phyloP scores from a whole-genome alignment of 2,113 vertebrate species.

The Dunckerocampus dactyliophorus region DNA sequence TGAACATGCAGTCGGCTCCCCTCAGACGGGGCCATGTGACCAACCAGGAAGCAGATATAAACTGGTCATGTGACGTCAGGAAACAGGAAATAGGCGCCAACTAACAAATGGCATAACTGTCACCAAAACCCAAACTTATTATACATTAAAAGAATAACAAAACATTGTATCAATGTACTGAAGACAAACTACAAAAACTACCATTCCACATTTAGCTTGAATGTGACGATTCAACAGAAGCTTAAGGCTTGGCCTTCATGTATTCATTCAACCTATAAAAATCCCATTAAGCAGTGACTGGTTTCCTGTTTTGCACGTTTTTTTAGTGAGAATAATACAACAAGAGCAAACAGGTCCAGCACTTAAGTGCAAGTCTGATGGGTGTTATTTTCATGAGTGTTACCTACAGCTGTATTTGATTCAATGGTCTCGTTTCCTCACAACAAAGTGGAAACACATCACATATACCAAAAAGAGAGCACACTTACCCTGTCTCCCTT shows the following conservation, averaged over 20 bases:
- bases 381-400: too few species aligned
- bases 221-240: neutral
- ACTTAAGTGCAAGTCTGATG: neutral
- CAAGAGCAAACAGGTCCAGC: neutral
- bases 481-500: constrained; percentile 85
- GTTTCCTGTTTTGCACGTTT: too few species aligned
- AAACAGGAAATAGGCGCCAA: constrained; percentile 14
- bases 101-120: neutral
- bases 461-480: neutral
- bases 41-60: neutral
- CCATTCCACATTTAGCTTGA: neutral
- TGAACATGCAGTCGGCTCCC: too few species aligned
- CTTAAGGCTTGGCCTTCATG: neutral
- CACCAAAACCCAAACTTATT: neutral
- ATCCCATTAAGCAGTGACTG: too few species aligned
- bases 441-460: neutral
- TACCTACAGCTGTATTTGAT: neutral
- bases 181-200: neutral
- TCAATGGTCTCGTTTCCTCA: neutral
- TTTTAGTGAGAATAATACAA: neutral
- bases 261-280: neutral
- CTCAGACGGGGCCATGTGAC: neutral
- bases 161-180: neutral
- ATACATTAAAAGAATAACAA: neutral
- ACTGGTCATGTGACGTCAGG: constrained; percentile 28